phyloP scores from a whole-genome alignment of 2,113 vertebrate species.

The Myotis yumanensis region DNA sequence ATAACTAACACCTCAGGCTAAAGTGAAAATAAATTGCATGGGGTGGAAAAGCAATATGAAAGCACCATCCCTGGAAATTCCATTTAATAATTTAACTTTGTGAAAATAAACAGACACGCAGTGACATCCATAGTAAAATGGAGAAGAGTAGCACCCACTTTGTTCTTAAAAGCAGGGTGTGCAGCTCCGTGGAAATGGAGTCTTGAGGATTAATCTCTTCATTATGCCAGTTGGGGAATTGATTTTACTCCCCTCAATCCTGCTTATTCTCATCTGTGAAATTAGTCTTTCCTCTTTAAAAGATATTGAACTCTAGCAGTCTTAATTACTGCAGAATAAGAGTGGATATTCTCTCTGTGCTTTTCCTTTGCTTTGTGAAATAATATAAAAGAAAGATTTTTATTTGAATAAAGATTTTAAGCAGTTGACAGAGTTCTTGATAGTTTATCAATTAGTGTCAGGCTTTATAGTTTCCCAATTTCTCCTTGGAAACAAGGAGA shows the following conservation, averaged over 20 bases:
- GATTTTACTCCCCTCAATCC: not conserved
- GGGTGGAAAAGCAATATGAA: not conserved
- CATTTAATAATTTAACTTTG: not conserved
- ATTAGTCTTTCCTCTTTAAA: not conserved
- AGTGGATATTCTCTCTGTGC: not conserved
- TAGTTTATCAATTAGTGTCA: not conserved
- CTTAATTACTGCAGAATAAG: not conserved
- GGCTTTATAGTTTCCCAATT: not conserved
- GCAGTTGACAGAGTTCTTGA: not conserved
- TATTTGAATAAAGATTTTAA: not conserved
- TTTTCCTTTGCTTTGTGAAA: slow-evolving; percentile 5
- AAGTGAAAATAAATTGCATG: not conserved
- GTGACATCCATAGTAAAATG: not conserved
- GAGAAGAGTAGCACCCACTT: not conserved
- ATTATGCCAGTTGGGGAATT: not conserved
- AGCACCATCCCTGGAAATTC: not conserved
- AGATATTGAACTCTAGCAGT: not conserved
- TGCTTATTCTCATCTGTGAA: not conserved
- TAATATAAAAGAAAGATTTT: not conserved
- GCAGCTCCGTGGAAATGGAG: not conserved
- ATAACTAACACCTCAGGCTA: not conserved
- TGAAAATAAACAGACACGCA: not conserved
- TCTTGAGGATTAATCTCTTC: not conserved
- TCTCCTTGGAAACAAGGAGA: not conserved
- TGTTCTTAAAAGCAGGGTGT: not conserved